Base-by-base conservation (phyloP, 2,113 vertebrate genomes). In the Willisornis vidua region DNA sequence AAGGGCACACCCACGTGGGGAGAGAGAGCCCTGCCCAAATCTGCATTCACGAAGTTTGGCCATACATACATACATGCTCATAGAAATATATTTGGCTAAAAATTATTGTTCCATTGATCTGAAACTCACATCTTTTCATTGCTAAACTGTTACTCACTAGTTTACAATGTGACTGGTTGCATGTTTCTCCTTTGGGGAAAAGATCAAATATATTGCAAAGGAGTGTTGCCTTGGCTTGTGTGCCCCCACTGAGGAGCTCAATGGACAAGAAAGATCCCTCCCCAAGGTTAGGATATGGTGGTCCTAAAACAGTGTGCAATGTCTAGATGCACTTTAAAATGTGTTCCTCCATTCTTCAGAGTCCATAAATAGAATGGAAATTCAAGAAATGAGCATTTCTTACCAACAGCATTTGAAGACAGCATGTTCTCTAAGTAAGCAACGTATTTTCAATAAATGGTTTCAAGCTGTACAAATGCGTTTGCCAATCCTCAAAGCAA, bases 381-480 rank as follows among this genome's bases (percentile, higher is more conserved):
- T 71, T 51, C 26, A 74, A 91, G 77, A 84, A 95, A 88, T 78
- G 20, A 74, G 29, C 65, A 31, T 77, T 95, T 91, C 89, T 81
- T 90, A 82, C 83, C 62, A 84, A 71, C 41, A 65, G 61, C 67
- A 54, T 84, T 92, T 89, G 25, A 95, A 93, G 88, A 88, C 88
- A 58, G 54, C 76, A 4, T 96, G 87, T 96, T 96, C 91, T 91
- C 65, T 84, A 85, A 90, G 81, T 72, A 93, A 95, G 87, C 67
- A 93, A 72, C 63, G 16, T 94, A 87, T 93, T 97, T 97, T 76
- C 94, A 90, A 65, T 89, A 88, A 96, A 97, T 90, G 18, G 85
- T 93, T 96, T 96, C 90, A 96, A 93, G 88, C 90, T 96, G 96
- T 90, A 95, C 57, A 82, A 95, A 94, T 82, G 78, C 80, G 88